Evolutionary conservation across 2,888 invertebrate species (phyloP).

Genomic region (Mesorhabditis sp.): DNA sequence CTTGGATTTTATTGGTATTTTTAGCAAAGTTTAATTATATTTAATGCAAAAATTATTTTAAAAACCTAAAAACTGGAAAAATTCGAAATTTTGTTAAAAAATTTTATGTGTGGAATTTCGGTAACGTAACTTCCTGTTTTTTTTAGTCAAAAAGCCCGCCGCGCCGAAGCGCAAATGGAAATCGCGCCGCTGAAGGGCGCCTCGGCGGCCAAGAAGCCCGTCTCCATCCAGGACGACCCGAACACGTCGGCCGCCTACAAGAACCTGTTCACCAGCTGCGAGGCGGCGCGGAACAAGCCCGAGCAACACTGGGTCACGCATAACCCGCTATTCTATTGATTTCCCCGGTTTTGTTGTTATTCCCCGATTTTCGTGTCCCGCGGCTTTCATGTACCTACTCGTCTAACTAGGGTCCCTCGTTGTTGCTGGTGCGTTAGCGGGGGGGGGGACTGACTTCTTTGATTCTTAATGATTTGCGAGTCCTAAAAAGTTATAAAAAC

Average conservation of each 20-base stretch:
- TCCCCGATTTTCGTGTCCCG: not conserved
- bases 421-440: no score
- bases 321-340: conserved; percentile 71
- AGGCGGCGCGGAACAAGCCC: conserved; percentile 78
- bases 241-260: conserved; percentile 85
- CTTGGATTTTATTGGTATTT: not conserved
- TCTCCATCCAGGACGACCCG: conserved; percentile 70
- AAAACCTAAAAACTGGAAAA: conserved; percentile 9
- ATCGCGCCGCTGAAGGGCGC: conserved; percentile 11
- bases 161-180: conserved; percentile 15
- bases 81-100: not conserved
- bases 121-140: not conserved
- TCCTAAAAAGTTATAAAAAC: no score
- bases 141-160: conserved; percentile 13
- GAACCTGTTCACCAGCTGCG: conserved; percentile 86
- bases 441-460: no score
- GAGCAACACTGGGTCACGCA: conserved; percentile 96
- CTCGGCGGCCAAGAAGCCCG: conserved; percentile 2
- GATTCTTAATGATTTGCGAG: no score
- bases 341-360: not conserved
- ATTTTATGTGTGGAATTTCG: not conserved
- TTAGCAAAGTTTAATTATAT: no score
- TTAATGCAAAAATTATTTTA: not conserved
- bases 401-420: no score
- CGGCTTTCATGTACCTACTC: no score